Conservation (phyloP, 1,140 invertebrate genomes). For the Drosophila nigromelanica region DNA sequence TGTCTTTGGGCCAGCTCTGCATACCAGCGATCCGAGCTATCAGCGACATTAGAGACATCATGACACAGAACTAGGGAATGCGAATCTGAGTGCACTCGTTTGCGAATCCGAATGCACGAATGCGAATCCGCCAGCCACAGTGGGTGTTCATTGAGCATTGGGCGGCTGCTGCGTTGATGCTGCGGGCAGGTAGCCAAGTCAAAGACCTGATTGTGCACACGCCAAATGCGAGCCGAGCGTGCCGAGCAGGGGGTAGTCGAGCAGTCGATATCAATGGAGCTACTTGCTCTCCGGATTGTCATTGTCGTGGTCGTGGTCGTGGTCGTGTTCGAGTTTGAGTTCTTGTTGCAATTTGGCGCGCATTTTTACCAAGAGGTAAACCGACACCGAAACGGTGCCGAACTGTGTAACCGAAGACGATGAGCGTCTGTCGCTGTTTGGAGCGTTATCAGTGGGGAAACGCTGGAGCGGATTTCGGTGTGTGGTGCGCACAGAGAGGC, state of each 20-base stretch:
- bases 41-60: slow-evolving; percentile 17
- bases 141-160: slow-evolving; percentile 51
- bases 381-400: slow-evolving; percentile 50
- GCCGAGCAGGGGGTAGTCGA: slow-evolving; percentile 53
- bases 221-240: slow-evolving; percentile 61
- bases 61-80: slow-evolving; percentile 7
- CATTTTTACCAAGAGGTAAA: slow-evolving; percentile 57
- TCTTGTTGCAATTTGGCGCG: slow-evolving; percentile 53
- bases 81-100: not conserved
- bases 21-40: slow-evolving; percentile 17
- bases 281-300: slow-evolving; percentile 31
- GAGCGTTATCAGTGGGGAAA: not conserved
- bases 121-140: not conserved
- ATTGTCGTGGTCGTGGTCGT: slow-evolving; percentile 23
- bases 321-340: not conserved
- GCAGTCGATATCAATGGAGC: slow-evolving; percentile 63
- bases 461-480: not conserved
- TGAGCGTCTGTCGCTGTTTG: slow-evolving; percentile 28
- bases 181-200: slow-evolving; percentile 50
- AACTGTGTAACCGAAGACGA: slow-evolving; percentile 45
- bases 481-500: not conserved
- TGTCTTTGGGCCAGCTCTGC: slow-evolving; percentile 6
- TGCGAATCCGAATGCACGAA: too few species aligned
- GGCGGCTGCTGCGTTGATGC: slow-evolving; percentile 17
- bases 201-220: slow-evolving; percentile 72